phyloP scores from a whole-genome alignment of 2,888 invertebrate species.

The Mimas tiliae region DNA sequence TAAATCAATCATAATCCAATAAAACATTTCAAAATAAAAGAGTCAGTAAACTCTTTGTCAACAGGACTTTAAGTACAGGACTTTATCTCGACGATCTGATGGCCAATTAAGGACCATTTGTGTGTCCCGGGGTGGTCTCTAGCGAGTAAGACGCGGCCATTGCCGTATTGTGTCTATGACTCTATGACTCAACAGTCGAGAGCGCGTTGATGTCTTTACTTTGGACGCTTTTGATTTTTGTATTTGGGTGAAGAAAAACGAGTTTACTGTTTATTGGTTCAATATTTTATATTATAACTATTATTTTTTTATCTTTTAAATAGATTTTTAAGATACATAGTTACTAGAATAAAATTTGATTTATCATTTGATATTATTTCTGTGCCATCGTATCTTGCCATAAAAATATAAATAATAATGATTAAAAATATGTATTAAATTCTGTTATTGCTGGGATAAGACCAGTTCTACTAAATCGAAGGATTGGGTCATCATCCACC shows the following conservation, averaged over 20 bases:
- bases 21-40: constrained; percentile 16
- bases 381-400: too few relatives aligned
- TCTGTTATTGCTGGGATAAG: too few relatives aligned
- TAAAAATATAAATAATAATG: too few relatives aligned
- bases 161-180: constrained; percentile 5
- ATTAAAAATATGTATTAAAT: too few relatives aligned
- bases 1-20: constrained; percentile 22
- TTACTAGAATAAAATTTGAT: too few relatives aligned
- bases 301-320: too few relatives aligned
- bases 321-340: too few relatives aligned
- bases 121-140: constrained; percentile 71
- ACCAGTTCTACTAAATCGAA: too few relatives aligned
- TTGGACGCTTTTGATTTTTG: constrained; percentile 3
- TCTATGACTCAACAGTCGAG: constrained; percentile 8
- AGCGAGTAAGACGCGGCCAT: background rate
- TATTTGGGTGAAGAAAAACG: background rate
- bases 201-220: constrained; percentile 22
- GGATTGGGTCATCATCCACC: too few relatives aligned
- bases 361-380: too few relatives aligned
- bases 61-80: constrained; percentile 56
- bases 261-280: background rate
- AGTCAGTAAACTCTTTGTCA: constrained; percentile 44
- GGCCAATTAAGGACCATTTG: constrained; percentile 77
- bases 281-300: too few relatives aligned
- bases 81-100: constrained; percentile 71